phyloP scores from a whole-genome alignment of 1,140 invertebrate genomes.

The Acyrthosiphon pisum region DNA sequence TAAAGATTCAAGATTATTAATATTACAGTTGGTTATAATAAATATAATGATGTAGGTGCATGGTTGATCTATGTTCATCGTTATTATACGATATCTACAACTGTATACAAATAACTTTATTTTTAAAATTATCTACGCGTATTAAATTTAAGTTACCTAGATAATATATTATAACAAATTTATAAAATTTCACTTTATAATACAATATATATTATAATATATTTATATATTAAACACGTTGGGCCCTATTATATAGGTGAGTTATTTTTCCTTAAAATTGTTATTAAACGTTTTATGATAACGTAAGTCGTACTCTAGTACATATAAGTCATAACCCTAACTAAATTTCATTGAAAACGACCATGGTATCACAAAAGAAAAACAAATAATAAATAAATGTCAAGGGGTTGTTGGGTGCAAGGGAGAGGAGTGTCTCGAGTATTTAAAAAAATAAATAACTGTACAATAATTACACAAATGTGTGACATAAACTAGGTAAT shows the following conservation, averaged over 20 bases:
- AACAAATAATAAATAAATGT: slow-evolving; percentile 12
- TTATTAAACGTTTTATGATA: slow-evolving; percentile 11
- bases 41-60: not conserved
- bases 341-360: not conserved
- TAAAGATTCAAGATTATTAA: not conserved
- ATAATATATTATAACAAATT: not conserved
- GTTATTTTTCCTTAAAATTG: not conserved
- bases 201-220: not conserved
- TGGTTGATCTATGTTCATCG: not conserved
- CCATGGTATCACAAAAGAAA: not conserved
- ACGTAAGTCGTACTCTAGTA: not conserved
- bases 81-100: not conserved
- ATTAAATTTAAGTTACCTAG: not conserved
- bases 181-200: not conserved
- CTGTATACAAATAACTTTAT: not conserved
- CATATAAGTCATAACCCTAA: not conserved
- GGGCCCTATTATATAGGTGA: not conserved
- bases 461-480: not conserved
- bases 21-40: not conserved
- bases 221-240: not conserved
- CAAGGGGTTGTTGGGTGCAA: not conserved
- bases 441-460: not conserved
- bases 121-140: not conserved
- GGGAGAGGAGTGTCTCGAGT: not conserved
- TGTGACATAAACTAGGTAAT: slow-evolving; percentile 14